phyloP scores from a whole-genome alignment of 2,888 invertebrate species.

The Agriopis marginaria region DNA sequence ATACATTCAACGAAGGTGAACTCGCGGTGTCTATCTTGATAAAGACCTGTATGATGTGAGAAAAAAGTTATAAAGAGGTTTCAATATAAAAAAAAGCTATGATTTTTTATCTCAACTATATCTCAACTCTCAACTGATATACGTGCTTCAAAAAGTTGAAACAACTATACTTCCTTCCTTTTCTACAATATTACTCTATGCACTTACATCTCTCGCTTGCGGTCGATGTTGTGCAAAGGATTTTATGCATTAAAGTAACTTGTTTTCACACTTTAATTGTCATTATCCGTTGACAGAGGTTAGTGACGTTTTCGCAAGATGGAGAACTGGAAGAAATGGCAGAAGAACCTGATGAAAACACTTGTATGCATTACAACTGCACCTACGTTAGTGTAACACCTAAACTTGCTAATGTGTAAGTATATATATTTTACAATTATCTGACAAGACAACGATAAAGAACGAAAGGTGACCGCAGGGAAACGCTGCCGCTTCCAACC shows the following conservation, averaged over 20 bases:
- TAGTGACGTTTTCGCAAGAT: conserved; percentile 70
- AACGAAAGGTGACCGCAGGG: no score
- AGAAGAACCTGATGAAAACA: conserved; percentile 68
- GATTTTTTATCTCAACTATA: no score
- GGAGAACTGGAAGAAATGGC: conserved; percentile 73
- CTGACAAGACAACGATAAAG: no score
- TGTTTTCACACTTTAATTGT: not conserved
- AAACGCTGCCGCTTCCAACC: no score
- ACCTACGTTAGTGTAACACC: conserved; percentile 79
- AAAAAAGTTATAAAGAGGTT: no score
- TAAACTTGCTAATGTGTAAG: conserved; percentile 74
- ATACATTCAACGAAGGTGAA: no score
- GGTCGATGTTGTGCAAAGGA: conserved; percentile 24
- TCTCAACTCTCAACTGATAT: no score
- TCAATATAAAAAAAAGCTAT: no score
- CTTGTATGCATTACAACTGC: conserved; percentile 79
- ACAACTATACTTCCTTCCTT: not conserved
- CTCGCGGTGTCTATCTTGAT: no score
- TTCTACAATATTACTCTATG: not conserved
- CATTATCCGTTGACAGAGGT: conserved; percentile 55
- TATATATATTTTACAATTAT: conserved; percentile 24
- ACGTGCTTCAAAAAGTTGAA: not conserved
- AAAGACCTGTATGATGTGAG: no score
- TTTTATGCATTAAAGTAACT: not conserved
- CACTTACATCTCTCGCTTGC: conserved; percentile 33